Evolutionary conservation across 2,888 invertebrate species (phyloP), one percentile per base, ranked within the genome.

Genomic region (Lamproptera curius): DNA sequence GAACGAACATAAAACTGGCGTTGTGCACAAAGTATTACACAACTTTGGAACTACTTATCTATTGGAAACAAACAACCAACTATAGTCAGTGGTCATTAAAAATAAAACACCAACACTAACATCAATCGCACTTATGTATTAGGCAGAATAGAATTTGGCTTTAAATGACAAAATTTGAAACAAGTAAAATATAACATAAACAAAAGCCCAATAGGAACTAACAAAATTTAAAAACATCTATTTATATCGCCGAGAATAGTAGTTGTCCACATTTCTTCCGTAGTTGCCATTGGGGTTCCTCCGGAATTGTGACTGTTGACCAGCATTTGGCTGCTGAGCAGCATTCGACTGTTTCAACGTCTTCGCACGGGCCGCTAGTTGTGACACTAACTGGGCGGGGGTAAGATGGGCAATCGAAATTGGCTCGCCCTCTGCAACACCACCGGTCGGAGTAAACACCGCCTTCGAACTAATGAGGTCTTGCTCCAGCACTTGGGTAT

Each of bases 361-460:
- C 65, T 86, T 87, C 53, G 87, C 87, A 16, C 85, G 75, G 8
- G 86, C 86, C 16, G 84, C 85, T 36, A 86, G 57, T 62, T 85
- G 87, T 0, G 84, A 85, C 44, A 87, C 85, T 46, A 87, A 61
- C 58, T 87, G 87, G 20, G 87, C 87, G 1, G 87, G 85, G 10
- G 87, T 87, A 57, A 87, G 65, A 48, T 87, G 87, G 11, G 85
- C 76, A 41, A 87, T 83, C 3, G 87, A 87, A 49, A 87, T 77
- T 1, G 80, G 68, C 16, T 75, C 73, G 23, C 75, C 69, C 28
- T 75, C 76, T 2, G 69, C 59, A 13, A 70, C 57, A 55, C 79
- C 74, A 1, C 86, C 85, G 15, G 68, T 75, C 0, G 85, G 79
- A 35, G 75, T 80, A 56, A 85, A 87, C 42, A 84, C 63, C 6